A percentile compares a stretch with the other conserved stretches of the same genome.
phyloP scores from a whole-genome alignment of 2,113 vertebrate genomes.

The Hippotragus niger region DNA sequence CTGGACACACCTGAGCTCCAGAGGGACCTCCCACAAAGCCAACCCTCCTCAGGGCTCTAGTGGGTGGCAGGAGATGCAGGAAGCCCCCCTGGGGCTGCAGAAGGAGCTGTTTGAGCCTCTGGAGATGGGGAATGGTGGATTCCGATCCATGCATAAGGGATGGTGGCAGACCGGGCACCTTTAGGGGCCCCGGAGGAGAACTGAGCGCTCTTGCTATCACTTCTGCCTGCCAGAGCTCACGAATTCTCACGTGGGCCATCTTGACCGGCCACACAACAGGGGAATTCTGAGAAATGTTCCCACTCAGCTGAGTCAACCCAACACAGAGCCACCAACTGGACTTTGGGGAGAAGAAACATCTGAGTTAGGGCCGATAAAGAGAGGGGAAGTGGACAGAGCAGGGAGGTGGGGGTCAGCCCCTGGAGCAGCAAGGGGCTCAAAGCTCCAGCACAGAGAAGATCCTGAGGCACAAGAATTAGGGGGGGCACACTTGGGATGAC shows the following conservation, averaged over 20 bases:
- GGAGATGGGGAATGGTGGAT: too few relatives aligned
- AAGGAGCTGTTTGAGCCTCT: not conserved
- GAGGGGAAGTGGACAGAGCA: not conserved
- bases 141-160: rapidly evolving
- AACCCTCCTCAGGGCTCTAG: not conserved
- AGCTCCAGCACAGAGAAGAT: not conserved
- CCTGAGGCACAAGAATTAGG: not conserved
- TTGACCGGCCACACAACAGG: not conserved
- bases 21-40: too few relatives aligned
- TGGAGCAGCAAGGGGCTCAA: not conserved
- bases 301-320: not conserved
- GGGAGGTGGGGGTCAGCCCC: not conserved
- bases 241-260: not conserved
- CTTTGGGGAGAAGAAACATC: not conserved
- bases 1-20: not conserved
- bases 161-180: not conserved
- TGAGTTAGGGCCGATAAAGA: not conserved
- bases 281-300: not conserved
- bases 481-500: not conserved
- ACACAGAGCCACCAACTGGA: not conserved
- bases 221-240: rapidly evolving
- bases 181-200: too few relatives aligned
- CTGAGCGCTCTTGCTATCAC: not conserved
- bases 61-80: not conserved
- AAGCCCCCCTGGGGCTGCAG: not conserved